Percentiles rank a stretch among this genome's conserved stretches.
phyloP scores from a whole-genome alignment of 2,888 invertebrate genomes.

The Aphodius granarius region DNA sequence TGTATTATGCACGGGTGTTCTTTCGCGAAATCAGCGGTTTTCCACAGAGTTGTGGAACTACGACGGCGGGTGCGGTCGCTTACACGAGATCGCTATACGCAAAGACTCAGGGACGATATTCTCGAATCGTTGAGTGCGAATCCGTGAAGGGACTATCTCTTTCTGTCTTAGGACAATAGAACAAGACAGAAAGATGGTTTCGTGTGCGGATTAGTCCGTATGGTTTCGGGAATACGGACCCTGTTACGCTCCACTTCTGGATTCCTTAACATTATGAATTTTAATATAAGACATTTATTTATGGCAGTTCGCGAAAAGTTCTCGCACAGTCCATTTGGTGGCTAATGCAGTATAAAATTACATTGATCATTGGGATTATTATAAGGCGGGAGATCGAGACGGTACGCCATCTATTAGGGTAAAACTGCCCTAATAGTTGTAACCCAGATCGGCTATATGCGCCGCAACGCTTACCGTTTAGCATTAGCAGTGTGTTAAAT shows the following conservation, averaged over 20 bases:
- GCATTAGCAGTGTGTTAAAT: conserved; percentile 4
- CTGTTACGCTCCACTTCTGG: conserved; percentile 1
- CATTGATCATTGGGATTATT: conserved; percentile 11
- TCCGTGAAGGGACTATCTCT: too few species aligned
- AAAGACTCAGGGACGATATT: too few species aligned
- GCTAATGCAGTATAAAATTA: conserved; percentile 3
- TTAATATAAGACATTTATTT: conserved; percentile 11
- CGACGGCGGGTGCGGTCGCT: not conserved
- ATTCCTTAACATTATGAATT: conserved; percentile 15
- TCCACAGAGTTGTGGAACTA: not conserved
- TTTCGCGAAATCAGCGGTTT: conserved; percentile 10
- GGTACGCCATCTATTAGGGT: not conserved
- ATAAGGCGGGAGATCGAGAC: not conserved
- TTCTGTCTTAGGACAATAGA: too few species aligned
- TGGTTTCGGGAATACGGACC: too few species aligned
- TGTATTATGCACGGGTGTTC: conserved; percentile 14
- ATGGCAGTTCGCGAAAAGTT: conserved; percentile 12
- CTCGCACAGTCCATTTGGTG: conserved; percentile 3
- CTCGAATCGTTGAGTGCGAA: too few species aligned
- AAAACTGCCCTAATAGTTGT: not conserved
- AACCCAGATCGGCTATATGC: not conserved
- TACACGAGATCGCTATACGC: not conserved
- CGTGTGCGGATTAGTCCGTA: too few species aligned
- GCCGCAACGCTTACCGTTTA: not conserved
- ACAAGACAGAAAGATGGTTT: too few species aligned